These are phyloP conservation scores for Rotaria socialis DNA, from an alignment of 2,888 invertebrate species.

Conservation along the genomic window DNA sequence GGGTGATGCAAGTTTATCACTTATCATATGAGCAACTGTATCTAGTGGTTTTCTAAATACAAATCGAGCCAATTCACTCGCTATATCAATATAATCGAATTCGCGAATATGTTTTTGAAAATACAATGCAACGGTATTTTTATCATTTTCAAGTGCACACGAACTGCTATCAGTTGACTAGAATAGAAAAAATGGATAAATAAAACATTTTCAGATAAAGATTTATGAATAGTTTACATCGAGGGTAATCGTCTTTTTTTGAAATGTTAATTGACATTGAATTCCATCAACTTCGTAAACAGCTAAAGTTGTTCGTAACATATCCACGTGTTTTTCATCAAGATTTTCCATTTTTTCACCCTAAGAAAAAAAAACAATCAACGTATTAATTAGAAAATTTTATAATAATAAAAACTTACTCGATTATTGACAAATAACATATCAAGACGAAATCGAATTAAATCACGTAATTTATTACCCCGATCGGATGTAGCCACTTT, in stretches of 20 bases:
- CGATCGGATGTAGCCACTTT: conserved; percentile 23
- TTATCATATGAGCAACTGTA: background rate
- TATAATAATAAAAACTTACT: background rate
- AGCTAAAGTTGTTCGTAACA: background rate
- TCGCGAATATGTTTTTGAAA: conserved; percentile 14
- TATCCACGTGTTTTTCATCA: background rate
- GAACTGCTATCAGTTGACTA: conserved; percentile 32
- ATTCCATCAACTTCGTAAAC: conserved; percentile 20
- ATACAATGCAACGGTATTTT: background rate
- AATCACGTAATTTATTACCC: background rate
- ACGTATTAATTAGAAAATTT: background rate
- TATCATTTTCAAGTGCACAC: background rate
- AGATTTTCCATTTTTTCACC: conserved; percentile 28
- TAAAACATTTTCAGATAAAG: background rate
- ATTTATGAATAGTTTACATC: background rate
- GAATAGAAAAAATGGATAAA: background rate
- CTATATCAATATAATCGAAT: conserved; percentile 30
- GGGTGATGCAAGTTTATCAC: conserved; percentile 20
- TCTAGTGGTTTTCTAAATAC: background rate
- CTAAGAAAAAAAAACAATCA: background rate
- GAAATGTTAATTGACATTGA: conserved; percentile 27
- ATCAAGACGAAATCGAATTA: conserved; percentile 15
- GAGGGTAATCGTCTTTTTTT: background rate
- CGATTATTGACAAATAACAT: conserved; percentile 24
- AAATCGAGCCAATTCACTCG: conserved; percentile 22